Base-by-base conservation (phyloP, 2,113 vertebrate genomes). In the Neopipo cinnamomea region DNA sequence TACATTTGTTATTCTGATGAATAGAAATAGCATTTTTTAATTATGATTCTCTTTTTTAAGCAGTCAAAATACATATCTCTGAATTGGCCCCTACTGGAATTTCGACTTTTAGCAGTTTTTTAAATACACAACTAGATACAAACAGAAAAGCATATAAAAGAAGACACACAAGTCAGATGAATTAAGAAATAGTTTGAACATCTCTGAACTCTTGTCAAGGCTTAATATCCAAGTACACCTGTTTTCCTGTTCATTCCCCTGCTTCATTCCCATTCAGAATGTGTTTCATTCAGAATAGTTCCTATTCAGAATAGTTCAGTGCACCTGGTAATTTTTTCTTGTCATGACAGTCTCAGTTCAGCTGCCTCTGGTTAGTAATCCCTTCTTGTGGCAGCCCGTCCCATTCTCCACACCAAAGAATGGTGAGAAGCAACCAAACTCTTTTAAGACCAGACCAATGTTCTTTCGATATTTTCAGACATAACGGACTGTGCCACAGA, bases 221-320 rank as follows among this genome's bases (percentile, higher is more conserved):
- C 37, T 96, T 83, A 86, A 91, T 62, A 81, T 61, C 39, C 89
- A 91, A 93, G 49, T 50, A 49, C 49, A 93, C 83, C 33, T 83
- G 39, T 94, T 76, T 65, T 58, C 31, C 47, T 74, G 15, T 42
- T 74, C 46, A 71, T 47, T 91, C 19, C n/a, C 22, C 20, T 71
- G n/a, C 70, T 93, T 85, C 52, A 35, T 71, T 86, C 50, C 42
- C 24, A 23, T 71, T 86, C 68, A 71, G 30, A 59, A 84, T 70
- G 31, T 67, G 67, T 41, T 91, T 52, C 56, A 84, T n/a, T n/a
- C n/a, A n/a, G n/a, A n/a, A n/a, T n/a, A n/a, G n/a, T n/a, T n/a
- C n/a, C n/a, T n/a, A n/a, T n/a, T n/a, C n/a, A n/a, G n/a, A n/a
- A n/a, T 6, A 20, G 16, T 39, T 86, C n/a, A 25, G 28, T 16